These are phyloP conservation scores for Girardinus metallicus DNA, from an alignment of 2,797 vertebrate genomes.

Conservation along the genomic window DNA sequence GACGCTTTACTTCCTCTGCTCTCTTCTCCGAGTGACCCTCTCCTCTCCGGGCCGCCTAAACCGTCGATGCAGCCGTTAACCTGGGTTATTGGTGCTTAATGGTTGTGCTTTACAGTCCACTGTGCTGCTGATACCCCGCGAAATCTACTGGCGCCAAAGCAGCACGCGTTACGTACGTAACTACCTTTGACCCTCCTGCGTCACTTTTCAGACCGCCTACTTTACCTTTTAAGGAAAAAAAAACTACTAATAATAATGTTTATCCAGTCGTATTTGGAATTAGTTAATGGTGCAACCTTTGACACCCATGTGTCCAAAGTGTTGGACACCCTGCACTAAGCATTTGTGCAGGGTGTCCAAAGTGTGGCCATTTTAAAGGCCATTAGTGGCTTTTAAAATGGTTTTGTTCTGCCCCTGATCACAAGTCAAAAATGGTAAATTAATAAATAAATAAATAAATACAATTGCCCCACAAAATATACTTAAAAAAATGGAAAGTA, in stretches of 20 bases:
- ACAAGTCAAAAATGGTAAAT: too few relatives aligned
- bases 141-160: constrained; percentile 85
- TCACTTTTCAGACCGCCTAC: constrained; percentile 48
- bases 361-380: too few relatives aligned
- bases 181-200: constrained; percentile 78
- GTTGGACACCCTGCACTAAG: too few relatives aligned
- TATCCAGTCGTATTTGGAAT: not conserved
- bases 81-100: not conserved
- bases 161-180: constrained; percentile 68
- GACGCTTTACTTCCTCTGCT: not conserved
- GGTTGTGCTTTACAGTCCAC: not conserved
- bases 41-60: not conserved
- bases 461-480: too few relatives aligned
- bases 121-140: constrained; percentile 67
- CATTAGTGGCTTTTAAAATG: too few relatives aligned
- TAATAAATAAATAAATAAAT: too few relatives aligned
- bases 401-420: too few relatives aligned
- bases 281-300: not conserved
- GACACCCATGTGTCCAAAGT: too few relatives aligned
- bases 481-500: too few relatives aligned
- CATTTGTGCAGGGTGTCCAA: too few relatives aligned
- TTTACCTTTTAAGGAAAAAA: constrained; percentile 30
- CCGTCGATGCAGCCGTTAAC: not conserved
- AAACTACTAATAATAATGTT: not conserved
- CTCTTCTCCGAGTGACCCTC: not conserved